Evolutionary conservation across 2,888 invertebrate species (phyloP).

Genomic region (Therioaphis trifolii): DNA sequence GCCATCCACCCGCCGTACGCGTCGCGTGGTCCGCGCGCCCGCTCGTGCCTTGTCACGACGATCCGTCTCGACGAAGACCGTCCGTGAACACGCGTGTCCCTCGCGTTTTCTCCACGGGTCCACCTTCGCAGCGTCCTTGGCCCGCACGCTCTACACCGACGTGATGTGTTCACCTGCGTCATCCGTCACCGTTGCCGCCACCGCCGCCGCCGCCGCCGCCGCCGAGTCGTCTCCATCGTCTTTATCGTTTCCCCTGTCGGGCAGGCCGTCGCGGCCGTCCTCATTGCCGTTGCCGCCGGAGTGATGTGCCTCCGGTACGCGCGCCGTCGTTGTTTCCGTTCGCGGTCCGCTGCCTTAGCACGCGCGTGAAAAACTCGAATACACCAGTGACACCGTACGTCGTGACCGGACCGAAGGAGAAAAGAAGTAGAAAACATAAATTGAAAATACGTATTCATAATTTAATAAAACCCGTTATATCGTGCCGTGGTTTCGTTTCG

Average conservation of each 20-base stretch:
- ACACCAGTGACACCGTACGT: too few relatives aligned
- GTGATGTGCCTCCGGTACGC: not conserved
- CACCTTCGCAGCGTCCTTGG: not conserved
- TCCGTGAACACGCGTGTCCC: not conserved
- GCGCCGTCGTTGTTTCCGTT: not conserved
- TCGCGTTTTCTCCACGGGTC: not conserved
- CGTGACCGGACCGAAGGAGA: too few relatives aligned
- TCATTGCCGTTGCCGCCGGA: not conserved
- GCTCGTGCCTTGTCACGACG: too few relatives aligned
- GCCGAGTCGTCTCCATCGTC: not conserved
- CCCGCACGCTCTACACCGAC: not conserved
- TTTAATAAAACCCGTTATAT: too few relatives aligned
- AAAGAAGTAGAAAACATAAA: too few relatives aligned
- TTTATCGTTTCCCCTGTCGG: not conserved
- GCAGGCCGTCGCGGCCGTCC: constrained; percentile 10
- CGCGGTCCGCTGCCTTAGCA: too few relatives aligned
- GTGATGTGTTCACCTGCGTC: constrained; percentile 6
- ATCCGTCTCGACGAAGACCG: too few relatives aligned
- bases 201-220: too few relatives aligned
- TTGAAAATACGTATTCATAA: too few relatives aligned
- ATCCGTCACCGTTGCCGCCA: not conserved
- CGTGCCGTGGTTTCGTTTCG: too few relatives aligned
- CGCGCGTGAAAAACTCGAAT: too few relatives aligned
- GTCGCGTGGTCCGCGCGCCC: not conserved
- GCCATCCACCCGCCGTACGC: not conserved